Evolutionary conservation across 2,113 vertebrate genomes (phyloP).

Genomic region (Tragulus kanchil): DNA sequence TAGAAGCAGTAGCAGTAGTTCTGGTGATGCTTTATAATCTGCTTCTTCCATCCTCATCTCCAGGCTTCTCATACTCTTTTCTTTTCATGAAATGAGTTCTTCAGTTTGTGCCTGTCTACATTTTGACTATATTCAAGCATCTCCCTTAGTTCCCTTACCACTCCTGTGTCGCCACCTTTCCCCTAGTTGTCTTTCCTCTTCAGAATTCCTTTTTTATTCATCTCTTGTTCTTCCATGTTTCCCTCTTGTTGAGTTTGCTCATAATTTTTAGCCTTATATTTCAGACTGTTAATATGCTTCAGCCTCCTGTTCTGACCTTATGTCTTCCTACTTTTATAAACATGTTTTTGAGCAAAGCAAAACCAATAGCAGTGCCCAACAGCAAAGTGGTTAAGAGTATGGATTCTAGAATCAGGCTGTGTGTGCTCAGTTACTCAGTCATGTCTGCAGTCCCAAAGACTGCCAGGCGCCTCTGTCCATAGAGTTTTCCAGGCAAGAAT

Average conservation of each 20-base stretch:
- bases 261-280: conserved; percentile 33
- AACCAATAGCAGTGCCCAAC: background rate
- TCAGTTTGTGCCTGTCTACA: background rate
- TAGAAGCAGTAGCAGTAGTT: too few relatives aligned
- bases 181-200: background rate
- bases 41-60: background rate
- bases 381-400: background rate
- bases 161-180: background rate
- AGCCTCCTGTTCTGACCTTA: background rate
- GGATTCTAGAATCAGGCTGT: background rate
- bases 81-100: background rate
- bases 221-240: background rate
- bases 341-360: background rate
- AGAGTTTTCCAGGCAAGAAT: background rate
- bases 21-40: background rate
- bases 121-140: conserved; percentile 12
- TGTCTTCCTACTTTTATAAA: background rate
- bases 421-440: background rate
- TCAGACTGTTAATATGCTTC: background rate
- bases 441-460: background rate
- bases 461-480: background rate
- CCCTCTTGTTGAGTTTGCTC: background rate
- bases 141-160: background rate
- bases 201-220: background rate
- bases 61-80: background rate